Evolutionary conservation across 2,888 invertebrate species (phyloP), one percentile per base, ranked within the genome.

Genomic region (Agrotis puta): DNA sequence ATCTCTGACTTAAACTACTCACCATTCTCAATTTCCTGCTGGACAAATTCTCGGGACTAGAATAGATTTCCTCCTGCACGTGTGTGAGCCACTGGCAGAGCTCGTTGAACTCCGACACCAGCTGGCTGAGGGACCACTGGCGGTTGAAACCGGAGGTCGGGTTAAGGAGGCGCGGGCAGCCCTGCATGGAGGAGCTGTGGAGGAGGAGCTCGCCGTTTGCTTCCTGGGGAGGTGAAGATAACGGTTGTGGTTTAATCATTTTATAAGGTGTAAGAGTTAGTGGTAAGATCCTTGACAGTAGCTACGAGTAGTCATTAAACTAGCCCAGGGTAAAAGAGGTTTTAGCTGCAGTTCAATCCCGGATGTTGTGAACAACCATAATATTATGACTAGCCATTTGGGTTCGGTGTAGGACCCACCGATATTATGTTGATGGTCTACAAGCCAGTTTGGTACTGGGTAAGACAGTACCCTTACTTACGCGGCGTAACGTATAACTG

Each of bases 81-180:
- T 97, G 97, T 86, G 97, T 97, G 86, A 98, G 96, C 98, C 98
- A 98, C 88, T 97, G 97, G 93, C 98, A 98, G 88, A 98, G 97
- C 92, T 98, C 98, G 80, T 97, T 97, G 95, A 98, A 98, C 96
- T 98, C 98, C 61, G 97, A 95, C 79, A 97, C 97, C 88, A 98
- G 97, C 95, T 98, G 98, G 80, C 96, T 97, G 83, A 98, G 97
- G 74, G 97, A 98, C 97, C 98, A 98, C 87, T 97, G 93, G 88
- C 97, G 90, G 94, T 95, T 95, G 89, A 94, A 92, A 47, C 92
- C 89, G 0, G 93, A 88, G 0, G 92, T 91, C 13, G 95, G 93
- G 87, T 93, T 93, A 68, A 95, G 88, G 18, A 93, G 90, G 2
- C 91, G 90, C 7, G 92, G 94, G 50, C 92, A 91, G 65, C 87